Evolutionary conservation across 2,888 invertebrate genomes (phyloP).

Genomic region (Carcina quercana): DNA sequence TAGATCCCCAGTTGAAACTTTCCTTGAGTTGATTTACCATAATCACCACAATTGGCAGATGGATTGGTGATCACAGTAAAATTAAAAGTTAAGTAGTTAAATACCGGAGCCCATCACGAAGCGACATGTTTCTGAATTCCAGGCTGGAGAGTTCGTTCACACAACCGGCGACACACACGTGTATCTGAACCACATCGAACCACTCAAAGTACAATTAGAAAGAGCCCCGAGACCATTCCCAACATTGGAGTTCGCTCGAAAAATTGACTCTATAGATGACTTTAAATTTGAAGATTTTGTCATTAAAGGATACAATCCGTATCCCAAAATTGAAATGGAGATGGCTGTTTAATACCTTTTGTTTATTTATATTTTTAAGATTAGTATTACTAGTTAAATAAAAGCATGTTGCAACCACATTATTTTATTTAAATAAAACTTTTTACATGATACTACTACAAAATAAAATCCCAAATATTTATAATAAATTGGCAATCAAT

Average conservation of each 20-base stretch:
- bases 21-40: too few relatives aligned
- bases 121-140: slow-evolving; percentile 23
- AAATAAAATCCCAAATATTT: slow-evolving; percentile 45
- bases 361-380: slow-evolving; percentile 4
- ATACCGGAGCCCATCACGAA: too few relatives aligned
- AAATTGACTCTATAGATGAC: slow-evolving; percentile 87
- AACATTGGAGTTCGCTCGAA: slow-evolving; percentile 82
- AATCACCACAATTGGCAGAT: too few relatives aligned
- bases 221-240: slow-evolving; percentile 90
- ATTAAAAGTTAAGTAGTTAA: too few relatives aligned
- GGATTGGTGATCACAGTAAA: too few relatives aligned
- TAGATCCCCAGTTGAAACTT: too few relatives aligned
- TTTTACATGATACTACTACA: slow-evolving; percentile 29
- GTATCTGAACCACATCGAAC: slow-evolving; percentile 91
- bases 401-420: slow-evolving; percentile 22
- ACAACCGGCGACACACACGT: slow-evolving; percentile 97
- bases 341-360: slow-evolving; percentile 83
- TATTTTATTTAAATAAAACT: slow-evolving; percentile 31
- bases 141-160: slow-evolving; percentile 96
- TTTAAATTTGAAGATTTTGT: slow-evolving; percentile 92
- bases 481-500: slow-evolving; percentile 44
- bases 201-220: slow-evolving; percentile 85
- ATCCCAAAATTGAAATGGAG: slow-evolving; percentile 92
- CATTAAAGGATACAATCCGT: slow-evolving; percentile 87
- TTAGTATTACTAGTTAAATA: slow-evolving; percentile 4